Percentiles rank a stretch among this genome's conserved stretches.
Conservation (phyloP, 2,888 invertebrate species). For the Hylaea fasciaria region DNA sequence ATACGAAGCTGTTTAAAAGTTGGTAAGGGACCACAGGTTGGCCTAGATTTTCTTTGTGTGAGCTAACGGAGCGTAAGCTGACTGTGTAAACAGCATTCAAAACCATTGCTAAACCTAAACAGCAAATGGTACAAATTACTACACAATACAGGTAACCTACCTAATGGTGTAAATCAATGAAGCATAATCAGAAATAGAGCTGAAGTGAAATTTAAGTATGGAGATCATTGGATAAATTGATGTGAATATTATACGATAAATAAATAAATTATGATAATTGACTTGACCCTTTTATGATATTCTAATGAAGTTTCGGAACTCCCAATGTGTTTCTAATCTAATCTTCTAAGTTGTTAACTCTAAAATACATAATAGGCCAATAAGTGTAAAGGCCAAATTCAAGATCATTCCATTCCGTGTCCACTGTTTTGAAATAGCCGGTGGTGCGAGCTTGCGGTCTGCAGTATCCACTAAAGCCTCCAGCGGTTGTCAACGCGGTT, state of each 20-base stretch:
- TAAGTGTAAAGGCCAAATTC: conserved; percentile 10
- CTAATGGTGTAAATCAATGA: background rate
- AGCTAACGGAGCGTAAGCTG: conserved; percentile 19
- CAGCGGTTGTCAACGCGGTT: conserved; percentile 16
- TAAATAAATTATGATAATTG: background rate
- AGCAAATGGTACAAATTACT: background rate
- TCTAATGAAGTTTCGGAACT: too few species aligned
- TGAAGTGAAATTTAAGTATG: too few species aligned
- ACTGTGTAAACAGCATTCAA: conserved; percentile 13
- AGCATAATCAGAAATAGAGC: background rate
- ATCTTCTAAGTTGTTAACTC: conserved; percentile 12
- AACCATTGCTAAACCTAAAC: conserved; percentile 7
- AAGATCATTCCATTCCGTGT: conserved; percentile 22
- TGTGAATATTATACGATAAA: too few species aligned
- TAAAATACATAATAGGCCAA: conserved; percentile 15
- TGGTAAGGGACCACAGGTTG: conserved; percentile 6
- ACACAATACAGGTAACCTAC: background rate
- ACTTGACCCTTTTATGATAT: background rate
- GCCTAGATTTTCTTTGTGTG: conserved; percentile 16
- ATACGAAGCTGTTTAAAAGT: background rate
- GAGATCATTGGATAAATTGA: too few species aligned
- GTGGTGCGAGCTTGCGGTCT: conserved; percentile 16
- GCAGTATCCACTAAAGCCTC: conserved; percentile 23
- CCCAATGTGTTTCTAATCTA: conserved; percentile 5
- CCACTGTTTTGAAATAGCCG: conserved; percentile 29